Base-by-base conservation (phyloP, 2,113 vertebrate genomes). In the Urocynchramus pylzowi region DNA sequence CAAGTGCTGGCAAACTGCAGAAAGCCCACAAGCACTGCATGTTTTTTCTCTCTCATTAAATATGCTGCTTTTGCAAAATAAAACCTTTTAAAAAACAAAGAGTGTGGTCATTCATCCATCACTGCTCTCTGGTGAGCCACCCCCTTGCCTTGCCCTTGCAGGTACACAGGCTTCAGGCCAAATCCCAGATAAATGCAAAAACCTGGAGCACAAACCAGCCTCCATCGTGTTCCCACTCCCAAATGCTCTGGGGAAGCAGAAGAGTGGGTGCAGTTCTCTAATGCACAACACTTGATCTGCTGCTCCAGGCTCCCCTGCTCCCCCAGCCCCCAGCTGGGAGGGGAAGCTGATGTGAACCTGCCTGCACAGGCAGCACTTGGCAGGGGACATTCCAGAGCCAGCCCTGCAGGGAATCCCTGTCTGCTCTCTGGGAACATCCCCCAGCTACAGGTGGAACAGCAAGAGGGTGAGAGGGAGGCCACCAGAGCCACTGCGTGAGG, bases 131-230 rank as follows among this genome's bases (percentile, higher is more conserved):
- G 42, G 23, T 44, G 30, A 77, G 4, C 73, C 10, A 13, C 33
- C 87, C 88, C 88, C 42, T 93, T 74, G 90, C 79, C 78, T 74
- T 74, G 85, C n/a, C 90, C 95, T 96, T 93, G 79, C 54, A 90
- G 64, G 13, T 28, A 70, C 12, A 9, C 35, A n/a, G 95, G 67
- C 81, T 85, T 37, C 77, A 69, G 77, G 50, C 45, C 87, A 93
- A 85, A 49, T 44, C 37, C 57, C 59, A 47, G 2, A 5, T 1
- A 49, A 61, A 47, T 6, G 17, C 47, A 71, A 37, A 56, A 73
- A 3, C 42, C 65, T 4, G 8, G 79, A 63, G 45, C 27, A n/a
- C 21, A 59, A 27, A 37, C 0, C 6, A 56, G 9, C 16, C 33
- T 35, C 61, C 41, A 37, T 11, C 7, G 4, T 1, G 6, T 45